phyloP scores from a whole-genome alignment of 2,797 vertebrate genomes.

The Peromyscus melanophrys region DNA sequence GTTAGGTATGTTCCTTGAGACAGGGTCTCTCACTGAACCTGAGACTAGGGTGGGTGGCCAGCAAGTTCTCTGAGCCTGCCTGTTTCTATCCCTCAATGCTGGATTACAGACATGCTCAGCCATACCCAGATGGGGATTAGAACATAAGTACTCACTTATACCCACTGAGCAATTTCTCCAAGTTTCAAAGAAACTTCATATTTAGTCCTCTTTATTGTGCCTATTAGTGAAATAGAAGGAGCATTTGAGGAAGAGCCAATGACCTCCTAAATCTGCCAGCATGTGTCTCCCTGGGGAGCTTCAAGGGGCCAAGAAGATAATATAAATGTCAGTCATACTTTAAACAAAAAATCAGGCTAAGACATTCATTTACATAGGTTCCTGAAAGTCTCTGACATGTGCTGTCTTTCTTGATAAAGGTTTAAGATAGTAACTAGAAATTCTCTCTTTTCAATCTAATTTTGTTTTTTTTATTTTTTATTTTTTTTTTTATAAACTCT shows the following conservation, averaged over 20 bases:
- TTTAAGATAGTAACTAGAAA: not conserved
- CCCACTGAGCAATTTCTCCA: not conserved
- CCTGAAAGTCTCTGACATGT: not conserved
- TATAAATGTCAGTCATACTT: not conserved
- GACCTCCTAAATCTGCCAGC: not conserved
- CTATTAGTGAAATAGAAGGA: constrained; percentile 19
- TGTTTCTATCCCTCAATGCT: not conserved
- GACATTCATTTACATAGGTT: not conserved
- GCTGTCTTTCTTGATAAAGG: not conserved
- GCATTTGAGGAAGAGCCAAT: not conserved
- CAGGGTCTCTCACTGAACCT: not conserved
- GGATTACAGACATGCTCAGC: not conserved
- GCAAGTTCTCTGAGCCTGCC: not conserved
- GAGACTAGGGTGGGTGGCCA: not conserved
- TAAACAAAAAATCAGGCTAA: not conserved
- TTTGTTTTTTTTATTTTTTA: not conserved
- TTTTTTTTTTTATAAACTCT: not conserved
- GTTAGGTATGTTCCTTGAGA: not conserved
- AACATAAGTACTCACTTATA: not conserved
- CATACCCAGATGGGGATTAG: not conserved
- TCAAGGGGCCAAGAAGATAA: not conserved
- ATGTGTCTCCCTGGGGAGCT: not conserved
- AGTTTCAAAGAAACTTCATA: not conserved
- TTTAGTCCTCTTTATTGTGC: not conserved
- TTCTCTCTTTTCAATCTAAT: not conserved